Evolutionary conservation across 2,797 vertebrate species (phyloP).

Genomic region (Sebastes kiyomatsui): DNA sequence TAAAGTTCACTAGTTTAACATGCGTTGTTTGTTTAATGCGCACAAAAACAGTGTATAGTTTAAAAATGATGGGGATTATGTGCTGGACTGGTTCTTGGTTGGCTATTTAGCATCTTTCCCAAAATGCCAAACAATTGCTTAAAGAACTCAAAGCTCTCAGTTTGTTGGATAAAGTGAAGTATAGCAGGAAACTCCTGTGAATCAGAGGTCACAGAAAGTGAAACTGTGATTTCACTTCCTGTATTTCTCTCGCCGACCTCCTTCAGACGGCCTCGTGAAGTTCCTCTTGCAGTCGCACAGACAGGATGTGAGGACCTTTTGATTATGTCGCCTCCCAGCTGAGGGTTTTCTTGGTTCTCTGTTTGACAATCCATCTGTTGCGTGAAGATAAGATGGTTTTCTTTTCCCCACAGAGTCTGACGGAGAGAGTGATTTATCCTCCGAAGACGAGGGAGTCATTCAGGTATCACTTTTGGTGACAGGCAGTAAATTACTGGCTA

Average conservation of each 20-base stretch:
- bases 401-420: conserved; percentile 63
- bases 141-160: not conserved
- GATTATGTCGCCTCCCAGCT: not conserved
- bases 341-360: not conserved
- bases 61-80: not conserved
- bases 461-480: conserved; percentile 62
- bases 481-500: not conserved
- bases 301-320: conserved; percentile 8
- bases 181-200: not conserved
- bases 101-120: not conserved
- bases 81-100: not conserved
- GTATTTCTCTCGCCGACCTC: not conserved
- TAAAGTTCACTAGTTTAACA: not conserved
- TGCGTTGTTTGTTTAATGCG: not conserved
- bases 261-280: not conserved
- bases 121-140: not conserved
- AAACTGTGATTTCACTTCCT: conserved; percentile 62
- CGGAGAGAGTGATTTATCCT: conserved; percentile 59
- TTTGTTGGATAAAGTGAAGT: not conserved
- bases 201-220: conserved; percentile 5
- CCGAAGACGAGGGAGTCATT: conserved; percentile 77
- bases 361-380: not conserved
- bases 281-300: conserved; percentile 33
- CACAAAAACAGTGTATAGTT: not conserved
- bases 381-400: not conserved